Percentiles rank a stretch among this genome's conserved stretches.
phyloP scores from a whole-genome alignment of 1,140 invertebrate genomes.

The Brachionus paranguensis region DNA sequence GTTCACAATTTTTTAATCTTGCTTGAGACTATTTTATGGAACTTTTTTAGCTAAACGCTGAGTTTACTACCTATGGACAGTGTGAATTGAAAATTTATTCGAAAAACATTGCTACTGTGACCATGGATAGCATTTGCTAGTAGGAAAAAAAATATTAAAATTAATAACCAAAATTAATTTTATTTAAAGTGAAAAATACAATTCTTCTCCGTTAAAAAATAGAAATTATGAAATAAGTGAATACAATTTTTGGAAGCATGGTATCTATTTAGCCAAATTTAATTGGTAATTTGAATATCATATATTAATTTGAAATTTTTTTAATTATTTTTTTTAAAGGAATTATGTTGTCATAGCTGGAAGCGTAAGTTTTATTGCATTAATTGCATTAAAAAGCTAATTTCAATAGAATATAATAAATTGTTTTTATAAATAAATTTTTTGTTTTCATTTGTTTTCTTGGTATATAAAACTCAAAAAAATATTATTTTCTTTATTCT shows the following conservation, averaged over 20 bases:
- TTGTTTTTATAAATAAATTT: not conserved
- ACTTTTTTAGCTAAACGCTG: not conserved
- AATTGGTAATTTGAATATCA: not conserved
- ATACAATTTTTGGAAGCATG: constrained; percentile 9
- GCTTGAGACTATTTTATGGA: not conserved
- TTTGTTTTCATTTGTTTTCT: not conserved
- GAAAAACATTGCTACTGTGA: not conserved
- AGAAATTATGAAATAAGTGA: constrained; percentile 14
- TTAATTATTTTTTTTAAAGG: not conserved
- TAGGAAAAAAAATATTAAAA: not conserved
- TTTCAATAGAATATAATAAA: not conserved
- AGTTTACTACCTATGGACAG: not conserved
- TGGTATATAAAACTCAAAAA: not conserved
- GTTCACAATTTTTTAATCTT: not conserved
- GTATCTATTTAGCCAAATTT: not conserved
- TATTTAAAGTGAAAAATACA: not conserved
- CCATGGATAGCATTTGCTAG: not conserved
- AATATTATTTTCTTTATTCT: not conserved
- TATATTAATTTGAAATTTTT: not conserved
- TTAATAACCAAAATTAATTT: not conserved
- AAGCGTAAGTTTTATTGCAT: not conserved
- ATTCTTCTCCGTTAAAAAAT: not conserved
- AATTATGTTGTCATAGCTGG: not conserved
- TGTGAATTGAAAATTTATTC: constrained; percentile 17
- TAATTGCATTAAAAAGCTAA: not conserved